phyloP scores from a whole-genome alignment of 2,797 vertebrate species.

The Poecilia velifera region DNA sequence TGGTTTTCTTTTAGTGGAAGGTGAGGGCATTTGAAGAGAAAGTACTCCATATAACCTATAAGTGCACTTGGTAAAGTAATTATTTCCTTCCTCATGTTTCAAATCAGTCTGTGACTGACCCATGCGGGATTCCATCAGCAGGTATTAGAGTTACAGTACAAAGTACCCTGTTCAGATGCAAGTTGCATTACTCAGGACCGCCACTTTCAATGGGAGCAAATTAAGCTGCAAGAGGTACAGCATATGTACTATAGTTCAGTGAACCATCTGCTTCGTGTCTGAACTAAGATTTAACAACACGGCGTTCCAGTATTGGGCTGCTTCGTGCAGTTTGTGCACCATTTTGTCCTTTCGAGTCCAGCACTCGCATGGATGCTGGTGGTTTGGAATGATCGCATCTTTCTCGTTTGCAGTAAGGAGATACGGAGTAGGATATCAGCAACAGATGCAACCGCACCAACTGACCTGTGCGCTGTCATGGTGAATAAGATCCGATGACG shows the following conservation, averaged over 20 bases:
- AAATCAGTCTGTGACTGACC: neutral
- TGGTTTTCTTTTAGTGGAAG: neutral
- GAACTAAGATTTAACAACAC: neutral
- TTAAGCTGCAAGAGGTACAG: neutral
- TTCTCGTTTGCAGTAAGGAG: neutral
- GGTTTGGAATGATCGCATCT: neutral
- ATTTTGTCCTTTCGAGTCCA: neutral
- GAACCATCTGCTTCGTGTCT: neutral
- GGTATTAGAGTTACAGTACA: neutral
- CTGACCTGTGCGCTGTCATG: neutral
- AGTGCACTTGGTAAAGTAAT: neutral
- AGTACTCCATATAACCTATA: neutral
- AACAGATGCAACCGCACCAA: constrained; percentile 2
- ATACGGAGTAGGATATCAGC: neutral
- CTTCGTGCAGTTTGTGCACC: neutral
- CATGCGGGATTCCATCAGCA: neutral
- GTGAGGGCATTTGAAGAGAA: neutral
- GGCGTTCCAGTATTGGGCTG: neutral
- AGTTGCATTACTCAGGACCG: neutral
- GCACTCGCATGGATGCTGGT: neutral
- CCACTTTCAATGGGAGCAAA: neutral
- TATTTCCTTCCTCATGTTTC: neutral
- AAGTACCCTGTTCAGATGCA: neutral
- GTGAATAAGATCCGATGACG: constrained; percentile 8
- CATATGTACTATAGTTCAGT: neutral